Conservation (phyloP, 2,797 vertebrate genomes). For the Hydrophis major region DNA sequence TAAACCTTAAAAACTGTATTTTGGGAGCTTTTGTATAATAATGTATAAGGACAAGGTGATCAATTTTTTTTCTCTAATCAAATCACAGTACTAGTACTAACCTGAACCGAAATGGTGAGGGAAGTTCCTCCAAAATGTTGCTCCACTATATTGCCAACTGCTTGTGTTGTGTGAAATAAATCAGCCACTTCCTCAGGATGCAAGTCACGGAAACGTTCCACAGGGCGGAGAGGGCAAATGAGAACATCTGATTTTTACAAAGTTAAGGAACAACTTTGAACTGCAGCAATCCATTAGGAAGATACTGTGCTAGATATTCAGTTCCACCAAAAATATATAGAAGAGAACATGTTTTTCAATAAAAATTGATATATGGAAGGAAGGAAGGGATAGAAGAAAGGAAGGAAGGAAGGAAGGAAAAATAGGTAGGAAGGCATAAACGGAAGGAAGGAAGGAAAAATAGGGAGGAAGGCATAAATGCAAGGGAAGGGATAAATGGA, state of each 20-base stretch:
- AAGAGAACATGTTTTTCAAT: background rate
- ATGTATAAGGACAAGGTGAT: background rate
- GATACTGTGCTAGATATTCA: background rate
- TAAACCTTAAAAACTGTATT: background rate
- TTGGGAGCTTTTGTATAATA: background rate
- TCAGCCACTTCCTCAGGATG: slow-evolving; percentile 83
- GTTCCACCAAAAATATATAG: background rate
- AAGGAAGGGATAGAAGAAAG: background rate
- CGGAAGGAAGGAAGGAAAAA: background rate
- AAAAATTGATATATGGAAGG: background rate
- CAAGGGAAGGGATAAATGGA: background rate
- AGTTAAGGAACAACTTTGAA: slow-evolving; percentile 71
- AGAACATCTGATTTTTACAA: slow-evolving; percentile 77
- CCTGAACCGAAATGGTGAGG: slow-evolving; percentile 87
- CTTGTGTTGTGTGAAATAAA: slow-evolving; percentile 79
- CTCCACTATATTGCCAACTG: slow-evolving; percentile 80
- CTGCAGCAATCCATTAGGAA: background rate
- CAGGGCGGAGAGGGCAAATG: slow-evolving; percentile 82
- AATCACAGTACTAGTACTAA: slow-evolving; percentile 55
- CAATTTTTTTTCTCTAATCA: slow-evolving; percentile 21
- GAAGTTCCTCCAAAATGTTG: slow-evolving; percentile 83
- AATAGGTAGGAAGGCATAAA: background rate
- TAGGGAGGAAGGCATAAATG: background rate
- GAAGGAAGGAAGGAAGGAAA: background rate
- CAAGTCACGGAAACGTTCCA: slow-evolving; percentile 85